phyloP scores from a whole-genome alignment of 1,140 invertebrate species.

The Atta texana region DNA sequence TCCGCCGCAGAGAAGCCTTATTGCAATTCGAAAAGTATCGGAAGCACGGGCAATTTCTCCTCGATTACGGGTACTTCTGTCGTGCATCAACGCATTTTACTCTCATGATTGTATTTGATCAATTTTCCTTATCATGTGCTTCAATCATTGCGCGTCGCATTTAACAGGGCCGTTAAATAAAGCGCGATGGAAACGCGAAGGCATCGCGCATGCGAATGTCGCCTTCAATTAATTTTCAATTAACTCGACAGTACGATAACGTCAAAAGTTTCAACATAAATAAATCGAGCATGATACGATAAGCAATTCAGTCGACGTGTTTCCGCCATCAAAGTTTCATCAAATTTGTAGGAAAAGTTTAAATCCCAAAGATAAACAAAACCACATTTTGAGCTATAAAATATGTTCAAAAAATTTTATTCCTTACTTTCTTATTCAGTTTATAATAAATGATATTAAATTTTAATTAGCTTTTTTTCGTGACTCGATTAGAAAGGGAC shows the following conservation, averaged over 20 bases:
- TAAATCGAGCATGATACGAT: constrained; percentile 54
- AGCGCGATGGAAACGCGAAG: neutral
- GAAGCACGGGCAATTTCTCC: constrained; percentile 8
- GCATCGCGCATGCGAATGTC: constrained; percentile 21
- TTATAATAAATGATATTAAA: neutral
- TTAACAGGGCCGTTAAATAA: constrained; percentile 16
- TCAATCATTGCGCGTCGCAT: constrained; percentile 26
- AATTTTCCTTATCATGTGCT: constrained; percentile 30
- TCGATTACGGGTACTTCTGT: neutral
- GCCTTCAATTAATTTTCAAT: constrained; percentile 55
- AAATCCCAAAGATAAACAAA: neutral
- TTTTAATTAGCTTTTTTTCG: neutral
- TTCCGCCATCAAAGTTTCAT: constrained; percentile 16
- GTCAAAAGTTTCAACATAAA: constrained; percentile 55
- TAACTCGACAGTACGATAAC: constrained; percentile 46
- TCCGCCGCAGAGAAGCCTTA: constrained; percentile 31
- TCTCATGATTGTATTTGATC: neutral
- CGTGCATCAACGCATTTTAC: neutral
- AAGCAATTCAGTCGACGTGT: constrained; percentile 32
- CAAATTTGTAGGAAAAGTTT: neutral
- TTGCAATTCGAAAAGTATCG: neutral
- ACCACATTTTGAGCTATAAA: neutral
- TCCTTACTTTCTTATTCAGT: neutral
- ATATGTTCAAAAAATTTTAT: neutral
- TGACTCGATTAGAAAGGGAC: neutral